Evolutionary conservation across 2,113 vertebrate genomes (phyloP).

Genomic region (Sakesphorus luctuosus): DNA sequence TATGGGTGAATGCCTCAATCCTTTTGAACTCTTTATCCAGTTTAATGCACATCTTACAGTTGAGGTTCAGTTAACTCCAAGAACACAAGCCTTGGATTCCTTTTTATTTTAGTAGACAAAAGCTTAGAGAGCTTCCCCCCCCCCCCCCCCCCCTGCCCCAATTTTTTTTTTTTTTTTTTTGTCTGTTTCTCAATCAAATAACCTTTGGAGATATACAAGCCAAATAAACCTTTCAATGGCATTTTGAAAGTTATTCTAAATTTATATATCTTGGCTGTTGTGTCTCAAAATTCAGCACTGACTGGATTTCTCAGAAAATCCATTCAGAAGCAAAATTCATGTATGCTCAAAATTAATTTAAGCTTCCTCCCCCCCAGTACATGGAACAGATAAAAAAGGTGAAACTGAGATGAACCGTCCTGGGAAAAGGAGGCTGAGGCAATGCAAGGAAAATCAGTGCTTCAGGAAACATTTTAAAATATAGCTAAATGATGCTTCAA

Average conservation of each 20-base stretch:
- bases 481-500: neutral
- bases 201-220: neutral
- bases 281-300: neutral
- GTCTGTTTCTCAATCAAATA: fast-evolving
- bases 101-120: neutral
- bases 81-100: neutral
- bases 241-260: neutral
- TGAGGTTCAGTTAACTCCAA: neutral
- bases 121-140: neutral
- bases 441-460: neutral
- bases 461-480: neutral
- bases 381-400: neutral
- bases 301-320: neutral
- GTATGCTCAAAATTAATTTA: neutral
- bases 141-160: no score
- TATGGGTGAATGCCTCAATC: neutral
- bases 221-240: neutral
- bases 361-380: neutral
- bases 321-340: neutral
- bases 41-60: neutral
- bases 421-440: neutral
- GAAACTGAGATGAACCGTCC: neutral
- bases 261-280: neutral
- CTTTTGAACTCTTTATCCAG: neutral
- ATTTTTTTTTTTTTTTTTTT: neutral